Percentiles rank a stretch among this genome's conserved stretches.
These are phyloP conservation scores for Drosophila kikkawai DNA, from an alignment of 1,140 invertebrate genomes.

Conservation along the genomic window DNA sequence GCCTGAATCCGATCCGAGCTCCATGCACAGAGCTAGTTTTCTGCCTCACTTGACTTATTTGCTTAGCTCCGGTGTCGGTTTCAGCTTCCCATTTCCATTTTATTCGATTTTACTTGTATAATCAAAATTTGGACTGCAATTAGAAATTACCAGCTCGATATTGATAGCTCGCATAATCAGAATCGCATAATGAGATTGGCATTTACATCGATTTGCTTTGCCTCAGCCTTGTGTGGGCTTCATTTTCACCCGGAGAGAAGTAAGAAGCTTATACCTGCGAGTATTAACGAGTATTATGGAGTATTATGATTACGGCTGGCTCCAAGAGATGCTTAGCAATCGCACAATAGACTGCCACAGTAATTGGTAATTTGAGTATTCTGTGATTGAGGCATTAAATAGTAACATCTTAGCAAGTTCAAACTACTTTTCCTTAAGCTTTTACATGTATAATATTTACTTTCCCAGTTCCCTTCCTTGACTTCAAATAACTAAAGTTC, in stretches of 20 bases:
- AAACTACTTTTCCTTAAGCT: background rate
- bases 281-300: background rate
- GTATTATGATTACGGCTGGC: background rate
- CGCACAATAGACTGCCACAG: background rate
- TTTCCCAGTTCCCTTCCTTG: background rate
- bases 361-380: background rate
- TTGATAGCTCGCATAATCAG: slow-evolving; percentile 33
- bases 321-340: background rate
- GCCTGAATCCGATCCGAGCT: background rate
- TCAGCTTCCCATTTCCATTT: slow-evolving; percentile 6
- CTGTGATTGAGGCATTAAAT: background rate
- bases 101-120: slow-evolving; percentile 45
- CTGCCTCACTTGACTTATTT: slow-evolving; percentile 66
- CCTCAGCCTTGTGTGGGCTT: background rate
- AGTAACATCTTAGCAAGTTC: background rate
- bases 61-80: slow-evolving; percentile 36
- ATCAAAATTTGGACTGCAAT: slow-evolving; percentile 68
- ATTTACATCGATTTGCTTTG: slow-evolving; percentile 26
- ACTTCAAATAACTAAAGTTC: background rate
- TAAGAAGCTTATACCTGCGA: background rate
- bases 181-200: slow-evolving; percentile 48
- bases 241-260: background rate
- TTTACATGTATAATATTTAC: background rate
- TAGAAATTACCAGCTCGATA: slow-evolving; percentile 51
- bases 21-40: slow-evolving; percentile 47